Evolutionary conservation across 2,888 invertebrate genomes (phyloP), one percentile per base, ranked within the genome.

Genomic region (Bembecia ichneumoniformis): DNA sequence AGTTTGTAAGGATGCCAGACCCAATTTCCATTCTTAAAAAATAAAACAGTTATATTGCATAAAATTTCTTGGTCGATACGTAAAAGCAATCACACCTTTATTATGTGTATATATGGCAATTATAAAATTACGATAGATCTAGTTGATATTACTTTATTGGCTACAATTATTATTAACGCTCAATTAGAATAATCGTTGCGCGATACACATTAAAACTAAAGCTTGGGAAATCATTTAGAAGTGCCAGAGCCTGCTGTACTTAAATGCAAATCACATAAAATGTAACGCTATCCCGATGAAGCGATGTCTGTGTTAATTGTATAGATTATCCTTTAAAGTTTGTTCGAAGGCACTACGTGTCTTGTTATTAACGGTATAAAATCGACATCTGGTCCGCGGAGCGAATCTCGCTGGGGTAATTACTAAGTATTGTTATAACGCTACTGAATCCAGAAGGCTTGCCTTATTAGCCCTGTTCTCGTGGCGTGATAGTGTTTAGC

Each of bases 401-500:
- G 65, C 35, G 58, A 58, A 62, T 9, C 28, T 28, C 28, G 52
- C 62, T 60, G 55, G 59, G 62, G 63, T 71, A 76, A 77, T 73
- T 73, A 68, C 66, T 68, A 67, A 71, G 69, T 71, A 76, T 71
- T 71, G 71, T 75, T 71, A 73, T 72, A 72, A 74, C 63, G 80
- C 81, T 81, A 80, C 82, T 74, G 82, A 68, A 75, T 72, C 66
- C 71, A 70, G 68, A 73, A 71, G 69, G 69, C 65, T 66, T 59
- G 56, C 53, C 60, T 57, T 55, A 58, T 59, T 66, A 58, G 54
- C 56, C 59, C 60, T 56, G 60, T 60, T 56, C 52, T 55, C 57
- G 45, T 53, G 65, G 60, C 68, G 69, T 71, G 73, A 65, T 73
- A 76, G 55, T 55, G 60, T 66, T 67, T 64, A 60, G n/a, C n/a